Conservation (phyloP, 2,113 vertebrate genomes). For the Ia io region DNA sequence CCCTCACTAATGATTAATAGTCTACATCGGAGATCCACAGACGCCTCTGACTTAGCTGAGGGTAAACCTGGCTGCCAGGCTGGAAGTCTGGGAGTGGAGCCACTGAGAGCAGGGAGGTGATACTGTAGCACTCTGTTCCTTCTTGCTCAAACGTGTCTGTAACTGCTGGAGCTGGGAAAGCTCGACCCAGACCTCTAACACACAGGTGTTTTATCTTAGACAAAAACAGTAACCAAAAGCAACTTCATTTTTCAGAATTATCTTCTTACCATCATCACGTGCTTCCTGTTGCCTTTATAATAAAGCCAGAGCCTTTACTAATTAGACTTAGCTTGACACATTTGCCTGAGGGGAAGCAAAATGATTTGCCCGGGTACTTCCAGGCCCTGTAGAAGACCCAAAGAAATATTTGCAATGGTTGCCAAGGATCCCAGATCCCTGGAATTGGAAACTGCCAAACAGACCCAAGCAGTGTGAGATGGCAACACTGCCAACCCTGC, state of each 20-base stretch:
- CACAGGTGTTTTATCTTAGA: slow-evolving; percentile 13
- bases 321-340: neutral
- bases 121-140: neutral
- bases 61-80: neutral
- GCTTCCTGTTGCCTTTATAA: neutral
- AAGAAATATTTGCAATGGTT: neutral
- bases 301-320: neutral
- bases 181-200: neutral
- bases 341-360: neutral
- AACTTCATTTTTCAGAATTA: neutral
- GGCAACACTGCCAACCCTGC: neutral
- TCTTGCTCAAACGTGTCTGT: neutral
- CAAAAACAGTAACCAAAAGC: slow-evolving; percentile 7
- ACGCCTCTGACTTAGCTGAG: neutral
- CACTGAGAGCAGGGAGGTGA: neutral
- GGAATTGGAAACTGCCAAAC: neutral
- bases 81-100: neutral
- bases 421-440: neutral
- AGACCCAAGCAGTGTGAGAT: neutral
- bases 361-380: neutral
- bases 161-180: neutral
- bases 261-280: neutral
- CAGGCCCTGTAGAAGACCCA: neutral
- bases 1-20: neutral
- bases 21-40: neutral